Base-by-base conservation (phyloP, 53 echinoderm and acorn worm species). In the Apostichopus leukothele region DNA sequence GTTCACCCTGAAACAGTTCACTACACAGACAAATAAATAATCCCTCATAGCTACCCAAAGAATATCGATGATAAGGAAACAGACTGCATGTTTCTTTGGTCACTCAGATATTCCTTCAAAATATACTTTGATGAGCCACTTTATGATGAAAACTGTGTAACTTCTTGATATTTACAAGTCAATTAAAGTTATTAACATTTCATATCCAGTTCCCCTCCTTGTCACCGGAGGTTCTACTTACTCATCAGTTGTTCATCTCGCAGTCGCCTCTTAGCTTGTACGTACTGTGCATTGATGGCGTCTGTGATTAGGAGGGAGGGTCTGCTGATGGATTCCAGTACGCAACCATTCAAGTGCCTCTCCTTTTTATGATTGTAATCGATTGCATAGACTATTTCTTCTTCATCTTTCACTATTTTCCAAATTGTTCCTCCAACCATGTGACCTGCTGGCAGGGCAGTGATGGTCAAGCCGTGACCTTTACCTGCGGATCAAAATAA, bases 311-410 rank as follows among this genome's bases (percentile, higher is more conserved):
- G 99, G 5, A 99, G 92, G n/a, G 96, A 94, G 1, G 99, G 99
- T 14, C 96, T 86, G 61, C 75, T 99, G 61, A 99, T 89, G 0
- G 96, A 83, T 91, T 99, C 99, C 55, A 99, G 76, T 53, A 99
- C 91, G 22, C 96, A 94, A 1, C 99, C 99, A 67, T 99, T 99
- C 23, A 99, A 93, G 86, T 99, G 99, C 19, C 99, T 86, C 89
- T 99, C 99, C 86, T 99, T 99, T 90, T 99, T 99, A 93, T 99
- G 99, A 84, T 99, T 99, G 89, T 99, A 99, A 89, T 99, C 99
- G 16, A 99, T 89, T 3, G 96, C 99, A 83, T 99, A 99, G 50
- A 99, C 83, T 22, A 99, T 99, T 88, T 99, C 99, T 60, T 99
- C 99, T 1, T 96, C 99, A 52, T 99, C 99, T 86, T 99, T 99